These are phyloP conservation scores for Pangasius sanitwongsei DNA, from an alignment of 2,797 vertebrate species.

Conservation along the genomic window DNA sequence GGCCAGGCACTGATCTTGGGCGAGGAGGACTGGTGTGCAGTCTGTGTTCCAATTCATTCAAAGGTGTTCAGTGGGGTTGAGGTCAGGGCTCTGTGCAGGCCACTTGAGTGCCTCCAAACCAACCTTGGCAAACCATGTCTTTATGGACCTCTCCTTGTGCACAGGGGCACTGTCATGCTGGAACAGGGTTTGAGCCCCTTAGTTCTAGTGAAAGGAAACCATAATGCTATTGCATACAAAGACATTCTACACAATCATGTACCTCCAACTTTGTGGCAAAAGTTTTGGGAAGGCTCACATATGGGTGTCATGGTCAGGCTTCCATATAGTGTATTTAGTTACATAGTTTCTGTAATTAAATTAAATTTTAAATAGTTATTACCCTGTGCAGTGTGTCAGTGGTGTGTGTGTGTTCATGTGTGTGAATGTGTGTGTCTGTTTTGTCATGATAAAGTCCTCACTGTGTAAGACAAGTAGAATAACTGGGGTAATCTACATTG, in stretches of 20 bases:
- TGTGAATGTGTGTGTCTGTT: background rate
- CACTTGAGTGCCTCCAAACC: background rate
- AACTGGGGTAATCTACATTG: background rate
- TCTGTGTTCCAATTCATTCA: background rate
- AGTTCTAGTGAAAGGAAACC: background rate
- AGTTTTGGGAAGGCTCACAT: background rate
- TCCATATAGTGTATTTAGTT: background rate
- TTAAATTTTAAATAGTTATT: background rate
- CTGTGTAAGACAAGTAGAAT: background rate
- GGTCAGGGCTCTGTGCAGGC: background rate
- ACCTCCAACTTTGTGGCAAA: background rate
- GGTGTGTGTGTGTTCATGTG: background rate
- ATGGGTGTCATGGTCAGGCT: background rate
- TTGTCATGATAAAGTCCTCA: background rate
- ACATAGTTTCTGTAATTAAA: background rate
- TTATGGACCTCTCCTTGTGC: background rate
- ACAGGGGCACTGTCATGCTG: background rate
- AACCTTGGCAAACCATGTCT: background rate
- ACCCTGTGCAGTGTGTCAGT: background rate
- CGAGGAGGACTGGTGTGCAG: background rate
- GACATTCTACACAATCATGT: background rate
- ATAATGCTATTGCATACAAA: background rate
- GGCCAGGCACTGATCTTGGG: background rate
- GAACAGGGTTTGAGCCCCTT: background rate
- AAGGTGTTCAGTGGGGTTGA: background rate